A percentile compares a stretch with the other conserved stretches of the same genome.
Evolutionary conservation across 2,888 invertebrate species (phyloP).

Genomic region (Thymelicus acteon): DNA sequence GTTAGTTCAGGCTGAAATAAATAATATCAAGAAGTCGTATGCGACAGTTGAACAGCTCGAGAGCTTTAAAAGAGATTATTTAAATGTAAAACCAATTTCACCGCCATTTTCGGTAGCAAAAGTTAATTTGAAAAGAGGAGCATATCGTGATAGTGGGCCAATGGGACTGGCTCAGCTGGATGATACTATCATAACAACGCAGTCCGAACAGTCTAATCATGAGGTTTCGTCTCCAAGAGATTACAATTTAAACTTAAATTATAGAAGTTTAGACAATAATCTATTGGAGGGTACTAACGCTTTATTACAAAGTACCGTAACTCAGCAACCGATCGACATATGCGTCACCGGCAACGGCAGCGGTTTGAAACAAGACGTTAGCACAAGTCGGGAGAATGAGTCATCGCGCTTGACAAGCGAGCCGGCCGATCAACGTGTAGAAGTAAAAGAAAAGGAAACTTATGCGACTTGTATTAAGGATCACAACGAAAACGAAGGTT

Average conservation of each 20-base stretch:
- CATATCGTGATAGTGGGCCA: slow-evolving; percentile 35
- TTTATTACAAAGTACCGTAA: too few species aligned
- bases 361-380: too few species aligned
- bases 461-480: background rate
- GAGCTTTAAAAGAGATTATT: slow-evolving; percentile 15
- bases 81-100: slow-evolving; percentile 9
- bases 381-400: too few species aligned
- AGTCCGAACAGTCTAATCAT: slow-evolving; percentile 2
- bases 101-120: slow-evolving; percentile 26
- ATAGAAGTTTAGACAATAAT: background rate
- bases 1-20: background rate
- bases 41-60: slow-evolving; percentile 5
- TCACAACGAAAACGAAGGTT: background rate
- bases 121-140: slow-evolving; percentile 30
- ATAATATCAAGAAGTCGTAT: background rate
- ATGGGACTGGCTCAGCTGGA: slow-evolving; percentile 34
- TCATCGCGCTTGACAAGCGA: too few species aligned
- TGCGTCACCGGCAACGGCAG: too few species aligned
- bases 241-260: background rate
- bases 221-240: background rate
- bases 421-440: too few species aligned
- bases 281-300: background rate
- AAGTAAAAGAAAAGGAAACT: too few species aligned
- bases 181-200: slow-evolving; percentile 23
- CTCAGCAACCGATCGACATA: too few species aligned